Conservation (phyloP, 1,140 invertebrate species). For the Trachelipus rathkii region DNA sequence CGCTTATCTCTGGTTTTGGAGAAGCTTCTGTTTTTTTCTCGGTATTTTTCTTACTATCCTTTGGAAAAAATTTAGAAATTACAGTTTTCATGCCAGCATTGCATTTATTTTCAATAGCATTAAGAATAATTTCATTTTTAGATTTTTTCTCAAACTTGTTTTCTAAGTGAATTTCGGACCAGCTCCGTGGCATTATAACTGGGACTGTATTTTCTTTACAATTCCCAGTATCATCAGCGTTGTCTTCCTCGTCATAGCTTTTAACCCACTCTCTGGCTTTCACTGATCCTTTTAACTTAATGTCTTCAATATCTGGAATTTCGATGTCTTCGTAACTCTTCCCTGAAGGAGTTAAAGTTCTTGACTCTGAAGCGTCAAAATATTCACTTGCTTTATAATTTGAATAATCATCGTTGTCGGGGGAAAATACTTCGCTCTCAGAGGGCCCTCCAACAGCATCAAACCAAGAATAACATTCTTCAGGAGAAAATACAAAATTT, state of each 20-base stretch:
- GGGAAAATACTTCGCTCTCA: not conserved
- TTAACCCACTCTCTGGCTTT: constrained; percentile 3
- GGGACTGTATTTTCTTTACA: not conserved
- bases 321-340: not conserved
- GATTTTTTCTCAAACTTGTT: not conserved
- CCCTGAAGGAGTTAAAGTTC: not conserved
- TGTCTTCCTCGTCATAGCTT: not conserved
- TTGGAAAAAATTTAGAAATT: not conserved
- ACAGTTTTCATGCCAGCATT: not conserved
- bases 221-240: not conserved
- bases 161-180: not conserved
- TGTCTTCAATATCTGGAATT: not conserved
- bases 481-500: not conserved
- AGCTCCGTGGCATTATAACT: not conserved
- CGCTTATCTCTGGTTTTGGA: not conserved
- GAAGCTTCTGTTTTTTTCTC: not conserved
- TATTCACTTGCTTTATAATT: not conserved
- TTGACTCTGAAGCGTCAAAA: not conserved
- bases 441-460: not conserved
- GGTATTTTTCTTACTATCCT: not conserved
- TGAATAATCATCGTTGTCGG: not conserved
- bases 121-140: not conserved
- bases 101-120: not conserved
- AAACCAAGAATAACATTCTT: not conserved
- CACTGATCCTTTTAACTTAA: not conserved